Evolutionary conservation across 2,888 invertebrate species (phyloP), one percentile per base, ranked within the genome.

Genomic region (Protonemura montana): DNA sequence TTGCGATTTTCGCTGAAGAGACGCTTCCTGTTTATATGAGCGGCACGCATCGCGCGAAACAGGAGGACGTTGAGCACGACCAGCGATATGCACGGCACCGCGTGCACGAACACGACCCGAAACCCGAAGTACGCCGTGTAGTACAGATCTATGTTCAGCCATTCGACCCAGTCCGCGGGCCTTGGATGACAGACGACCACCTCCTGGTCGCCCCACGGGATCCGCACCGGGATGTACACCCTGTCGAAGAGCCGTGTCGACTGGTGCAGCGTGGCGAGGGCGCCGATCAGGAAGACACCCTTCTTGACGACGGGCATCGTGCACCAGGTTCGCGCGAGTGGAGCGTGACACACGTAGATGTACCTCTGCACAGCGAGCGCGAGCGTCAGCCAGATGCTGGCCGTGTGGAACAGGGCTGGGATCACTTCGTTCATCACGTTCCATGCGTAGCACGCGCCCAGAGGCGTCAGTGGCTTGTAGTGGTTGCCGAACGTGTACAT

Each of bases 291-390:
- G 85, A 95, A 92, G 42, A 97, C 95, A 89, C 95, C 96, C 88
- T 95, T 95, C 90, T 95, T 94, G 82, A 97, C 97, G 86, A 95
- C 93, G 0, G 94, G 94, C 93, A 94, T 93, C 7, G 94, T 94
- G 89, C 94, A 95, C 92, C 93, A 92, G n/a, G 95, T 95, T 87
- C 97, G 93, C 0, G 98, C 98, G 88, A 96, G 94, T 0, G 97
- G 95, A 0, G 98, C 97, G 91, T 98, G 98, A 90, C 98, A 98
- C 0, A 98, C 98, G 92, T 98, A 98, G 89, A 98, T 97, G 92
- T 98, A 98, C 90, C 98, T 93, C 92, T 98, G 98, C 26, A 97
- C 96, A 0, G 98, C 98, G 87, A 98, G 92, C 0, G 97, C 96
- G 88, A 98, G 93, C 0, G 98, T 98, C 89, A 98, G 92, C 98